Evolutionary conservation across 23 tunicate species (phyloP), one percentile per base, ranked within the genome.

Genomic region (Ascidia mentula): DNA sequence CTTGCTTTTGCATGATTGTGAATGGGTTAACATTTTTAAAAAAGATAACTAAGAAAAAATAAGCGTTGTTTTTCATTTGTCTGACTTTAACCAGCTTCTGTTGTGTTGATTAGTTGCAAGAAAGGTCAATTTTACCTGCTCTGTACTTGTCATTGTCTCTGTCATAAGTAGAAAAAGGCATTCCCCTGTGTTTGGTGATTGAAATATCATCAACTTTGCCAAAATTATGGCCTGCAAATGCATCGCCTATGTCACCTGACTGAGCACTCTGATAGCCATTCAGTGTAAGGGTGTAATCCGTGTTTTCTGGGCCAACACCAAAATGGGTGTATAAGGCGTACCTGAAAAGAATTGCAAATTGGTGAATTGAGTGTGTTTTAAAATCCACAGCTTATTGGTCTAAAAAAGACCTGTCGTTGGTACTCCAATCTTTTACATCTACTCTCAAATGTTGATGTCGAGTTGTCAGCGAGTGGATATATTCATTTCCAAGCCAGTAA

Each of bases 401-500:
- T 18, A 17, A 17, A 45, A 45, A 45, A 18, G 32, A 85, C 89
- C 89, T 82, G 37, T 30, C 32, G 73, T 40, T 78, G 0, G 36
- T 74, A 8, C 59, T 61, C 89, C 89, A 85, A 45, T 85, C 89
- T 36, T 32, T 33, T 12, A 85, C 72, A 42, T 85, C 89, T 18
- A 79, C 89, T 18, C 83, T 42, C 89, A 85, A 37, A 34, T 85
- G 82, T 22, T 85, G 59, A n/a, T 78, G 77, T 35, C 24, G 38
- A 35, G 89, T 71, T 35, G 89, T 85, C 73, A 85, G n/a, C 17
- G 39, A 37, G 78, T 85, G 83, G 32, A 85, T 45, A 0, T 60
- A 42, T 71, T 85, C 83, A 32, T 85, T 85, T 3, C 89, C 89
- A 20, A 85, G 40, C 89, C 89, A 85, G 77, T 78, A 85, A 40